Conservation (phyloP, 2,113 vertebrate species). For the Sebastes fasciatus region DNA sequence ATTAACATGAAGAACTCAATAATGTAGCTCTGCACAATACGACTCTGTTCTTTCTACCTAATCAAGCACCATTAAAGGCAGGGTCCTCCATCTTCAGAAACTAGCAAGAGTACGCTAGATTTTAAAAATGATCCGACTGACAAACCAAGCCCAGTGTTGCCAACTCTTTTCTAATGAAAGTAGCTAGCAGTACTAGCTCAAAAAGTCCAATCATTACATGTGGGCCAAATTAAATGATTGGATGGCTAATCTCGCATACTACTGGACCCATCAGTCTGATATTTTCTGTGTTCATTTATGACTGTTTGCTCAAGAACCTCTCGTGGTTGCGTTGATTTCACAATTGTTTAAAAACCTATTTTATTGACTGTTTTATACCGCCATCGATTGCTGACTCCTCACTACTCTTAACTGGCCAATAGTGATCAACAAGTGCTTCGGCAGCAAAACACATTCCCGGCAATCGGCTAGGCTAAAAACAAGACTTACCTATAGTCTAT, state of each 20-base stretch:
- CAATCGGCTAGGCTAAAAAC: not conserved
- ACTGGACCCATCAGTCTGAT: not conserved
- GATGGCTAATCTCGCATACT: not conserved
- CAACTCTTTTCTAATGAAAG: too few species aligned
- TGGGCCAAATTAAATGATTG: too few species aligned
- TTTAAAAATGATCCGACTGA: too few species aligned
- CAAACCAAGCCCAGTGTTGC: too few species aligned
- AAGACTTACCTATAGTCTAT: not conserved
- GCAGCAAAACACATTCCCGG: not conserved
- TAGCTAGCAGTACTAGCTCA: too few species aligned
- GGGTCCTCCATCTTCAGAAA: too few species aligned
- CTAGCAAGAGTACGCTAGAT: too few species aligned
- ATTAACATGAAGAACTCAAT: not conserved
- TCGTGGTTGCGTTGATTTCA: not conserved
- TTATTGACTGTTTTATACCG: not conserved
- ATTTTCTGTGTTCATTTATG: not conserved
- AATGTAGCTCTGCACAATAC: not conserved
- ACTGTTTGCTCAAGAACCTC: not conserved
- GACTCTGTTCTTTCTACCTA: not conserved
- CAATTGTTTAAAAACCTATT: not conserved
- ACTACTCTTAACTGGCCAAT: too few species aligned
- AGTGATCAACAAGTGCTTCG: not conserved
- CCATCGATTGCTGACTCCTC: not conserved
- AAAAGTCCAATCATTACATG: too few species aligned
- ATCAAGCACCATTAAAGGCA: not conserved